Conservation (phyloP, 2,888 invertebrate species). For the Eueremaeus valkanovi region DNA sequence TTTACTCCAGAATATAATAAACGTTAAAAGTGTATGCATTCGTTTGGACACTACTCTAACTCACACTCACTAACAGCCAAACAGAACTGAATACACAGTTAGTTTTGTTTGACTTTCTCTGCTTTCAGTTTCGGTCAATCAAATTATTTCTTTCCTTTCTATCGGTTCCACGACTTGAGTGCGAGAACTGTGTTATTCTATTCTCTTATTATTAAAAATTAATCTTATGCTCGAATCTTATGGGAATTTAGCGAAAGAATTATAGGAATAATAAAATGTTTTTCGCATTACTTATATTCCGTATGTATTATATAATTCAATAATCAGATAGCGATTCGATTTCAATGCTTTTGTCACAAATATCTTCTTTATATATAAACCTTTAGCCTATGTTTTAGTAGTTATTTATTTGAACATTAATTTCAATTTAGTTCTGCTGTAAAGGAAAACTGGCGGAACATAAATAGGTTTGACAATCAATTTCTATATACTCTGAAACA, state of each 20-base stretch:
- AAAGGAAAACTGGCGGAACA: not conserved
- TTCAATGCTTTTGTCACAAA: constrained; percentile 10
- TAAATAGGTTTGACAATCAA: not conserved
- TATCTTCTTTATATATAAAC: not conserved
- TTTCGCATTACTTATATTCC: too few species aligned
- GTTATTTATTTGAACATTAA: constrained; percentile 22
- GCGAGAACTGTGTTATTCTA: not conserved
- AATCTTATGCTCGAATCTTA: not conserved
- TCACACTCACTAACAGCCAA: too few species aligned
- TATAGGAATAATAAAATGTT: not conserved
- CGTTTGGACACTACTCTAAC: not conserved
- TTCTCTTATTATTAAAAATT: not conserved
- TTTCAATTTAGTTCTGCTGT: constrained; percentile 2
- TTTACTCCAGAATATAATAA: not conserved
- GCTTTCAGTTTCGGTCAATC: not conserved
- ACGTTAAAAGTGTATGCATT: constrained; percentile 7
- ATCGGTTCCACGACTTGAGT: not conserved
- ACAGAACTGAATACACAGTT: too few species aligned
- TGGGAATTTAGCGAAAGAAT: not conserved
- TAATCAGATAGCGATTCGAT: not conserved
- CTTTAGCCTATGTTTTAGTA: not conserved
- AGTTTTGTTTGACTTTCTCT: not conserved
- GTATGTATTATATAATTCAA: not conserved
- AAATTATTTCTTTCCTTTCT: not conserved
- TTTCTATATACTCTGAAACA: not conserved